Percentiles rank a stretch among this genome's conserved stretches.
Evolutionary conservation across 2,113 vertebrate genomes (phyloP).

Genomic region (Ptychochromis oligacanthus): DNA sequence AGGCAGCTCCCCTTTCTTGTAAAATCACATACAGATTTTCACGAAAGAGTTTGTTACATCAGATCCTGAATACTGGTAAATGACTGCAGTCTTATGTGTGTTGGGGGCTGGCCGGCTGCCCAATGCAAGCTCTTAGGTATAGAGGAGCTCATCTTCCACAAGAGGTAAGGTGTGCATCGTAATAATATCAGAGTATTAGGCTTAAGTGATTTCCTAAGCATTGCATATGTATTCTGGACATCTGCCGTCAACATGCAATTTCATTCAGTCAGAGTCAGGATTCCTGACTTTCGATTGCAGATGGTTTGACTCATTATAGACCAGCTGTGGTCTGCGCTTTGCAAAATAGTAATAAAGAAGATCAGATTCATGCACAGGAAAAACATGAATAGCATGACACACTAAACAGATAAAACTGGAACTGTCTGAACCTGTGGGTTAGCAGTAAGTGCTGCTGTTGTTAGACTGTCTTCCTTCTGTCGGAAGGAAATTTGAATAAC

Average conservation of each 20-base stretch:
- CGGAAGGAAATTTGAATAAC: not conserved
- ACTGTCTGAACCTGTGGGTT: not conserved
- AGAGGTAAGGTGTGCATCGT: not conserved
- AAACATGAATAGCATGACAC: not conserved
- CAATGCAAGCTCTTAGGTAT: not conserved
- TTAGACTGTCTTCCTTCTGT: not conserved
- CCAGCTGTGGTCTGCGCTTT: not conserved
- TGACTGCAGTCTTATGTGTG: not conserved
- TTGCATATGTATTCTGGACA: slow-evolving; percentile 15
- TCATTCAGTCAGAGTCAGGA: slow-evolving; percentile 28
- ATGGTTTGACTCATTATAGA: slow-evolving; percentile 1
- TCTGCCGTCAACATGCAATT: slow-evolving; percentile 8
- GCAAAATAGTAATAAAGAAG: not conserved
- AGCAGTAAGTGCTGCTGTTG: not conserved
- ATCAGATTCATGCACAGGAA: not conserved
- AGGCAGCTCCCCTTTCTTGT: not conserved
- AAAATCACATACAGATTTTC: slow-evolving; percentile 35
- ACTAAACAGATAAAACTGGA: not conserved
- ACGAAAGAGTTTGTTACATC: not conserved
- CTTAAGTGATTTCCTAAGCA: not conserved
- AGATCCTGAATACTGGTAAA: slow-evolving; percentile 42
- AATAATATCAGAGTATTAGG: slow-evolving; percentile 8
- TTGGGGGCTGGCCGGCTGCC: not conserved
- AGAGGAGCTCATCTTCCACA: not conserved
- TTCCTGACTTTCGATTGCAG: slow-evolving; percentile 4